Percentiles rank a stretch among this genome's conserved stretches.
Conservation (phyloP, 2,797 vertebrate genomes). For the Trichosurus vulpecula region DNA sequence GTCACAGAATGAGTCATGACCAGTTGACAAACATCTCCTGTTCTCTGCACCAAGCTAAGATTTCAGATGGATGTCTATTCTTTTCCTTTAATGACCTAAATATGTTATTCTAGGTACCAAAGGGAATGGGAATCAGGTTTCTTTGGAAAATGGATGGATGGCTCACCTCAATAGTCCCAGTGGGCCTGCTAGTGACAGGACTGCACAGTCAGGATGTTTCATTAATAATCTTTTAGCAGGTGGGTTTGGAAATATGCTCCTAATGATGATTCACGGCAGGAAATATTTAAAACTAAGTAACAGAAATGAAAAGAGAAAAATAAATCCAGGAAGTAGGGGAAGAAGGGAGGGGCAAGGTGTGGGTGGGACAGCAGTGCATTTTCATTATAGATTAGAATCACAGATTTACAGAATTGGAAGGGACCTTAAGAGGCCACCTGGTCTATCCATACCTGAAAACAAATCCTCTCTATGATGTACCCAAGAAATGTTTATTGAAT, state of each 20-base stretch:
- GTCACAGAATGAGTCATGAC: not conserved
- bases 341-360: not conserved
- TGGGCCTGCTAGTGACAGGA: not conserved
- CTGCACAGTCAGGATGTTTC: not conserved
- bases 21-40: not conserved
- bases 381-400: not conserved
- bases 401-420: not conserved
- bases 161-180: not conserved
- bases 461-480: not conserved
- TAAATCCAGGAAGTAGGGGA: not conserved
- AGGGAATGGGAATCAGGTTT: constrained; percentile 14
- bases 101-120: constrained; percentile 31
- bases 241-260: not conserved
- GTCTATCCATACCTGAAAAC: not conserved
- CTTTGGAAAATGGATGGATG: not conserved
- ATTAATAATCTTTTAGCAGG: constrained; percentile 12
- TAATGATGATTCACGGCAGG: not conserved
- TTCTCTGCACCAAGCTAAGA: constrained; percentile 18
- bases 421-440: not conserved
- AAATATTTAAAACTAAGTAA: constrained; percentile 33
- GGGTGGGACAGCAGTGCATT: not conserved
- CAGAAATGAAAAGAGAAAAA: constrained; percentile 8
- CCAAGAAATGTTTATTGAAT: not conserved
- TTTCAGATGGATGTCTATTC: constrained; percentile 2
- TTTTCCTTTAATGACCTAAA: constrained; percentile 23